These are phyloP conservation scores for Parazoanthus darwini DNA, from an alignment of 92 coral and sea anemone species.

Conservation along the genomic window DNA sequence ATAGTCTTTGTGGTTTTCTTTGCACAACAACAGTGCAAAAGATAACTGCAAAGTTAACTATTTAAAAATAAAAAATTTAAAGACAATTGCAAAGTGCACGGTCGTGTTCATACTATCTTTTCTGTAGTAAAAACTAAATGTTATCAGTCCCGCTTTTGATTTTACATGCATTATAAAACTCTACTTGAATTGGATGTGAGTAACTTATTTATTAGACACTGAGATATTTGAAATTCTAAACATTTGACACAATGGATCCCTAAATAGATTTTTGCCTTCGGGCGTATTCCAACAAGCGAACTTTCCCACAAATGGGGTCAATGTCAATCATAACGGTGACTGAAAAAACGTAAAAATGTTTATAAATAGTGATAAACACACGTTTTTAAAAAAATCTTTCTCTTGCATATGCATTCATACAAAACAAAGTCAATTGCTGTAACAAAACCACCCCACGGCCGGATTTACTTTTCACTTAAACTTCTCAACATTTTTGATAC, in stretches of 20 bases:
- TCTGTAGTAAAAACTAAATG: not conserved
- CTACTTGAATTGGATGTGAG: not conserved
- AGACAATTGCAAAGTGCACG: too few species aligned
- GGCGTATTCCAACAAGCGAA: not conserved
- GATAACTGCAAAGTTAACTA: not conserved
- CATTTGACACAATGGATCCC: not conserved
- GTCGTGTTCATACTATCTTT: too few species aligned
- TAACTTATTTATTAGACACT: not conserved
- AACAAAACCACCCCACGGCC: too few species aligned
- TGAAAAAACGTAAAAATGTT: not conserved
- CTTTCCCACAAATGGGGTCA: not conserved
- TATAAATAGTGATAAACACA: not conserved
- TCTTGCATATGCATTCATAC: too few species aligned
- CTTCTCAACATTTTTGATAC: too few species aligned
- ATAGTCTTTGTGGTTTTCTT: not conserved
- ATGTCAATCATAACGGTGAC: not conserved
- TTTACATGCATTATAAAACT: not conserved
- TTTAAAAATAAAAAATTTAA: too few species aligned
- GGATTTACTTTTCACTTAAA: too few species aligned
- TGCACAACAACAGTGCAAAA: not conserved
- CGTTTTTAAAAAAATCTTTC: too few species aligned
- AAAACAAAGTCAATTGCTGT: not conserved
- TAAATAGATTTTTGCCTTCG: conserved; percentile 10
- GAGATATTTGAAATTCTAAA: not conserved
- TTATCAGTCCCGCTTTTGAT: not conserved